phyloP scores from a whole-genome alignment of 2,888 invertebrate species.

The Thereva unica region DNA sequence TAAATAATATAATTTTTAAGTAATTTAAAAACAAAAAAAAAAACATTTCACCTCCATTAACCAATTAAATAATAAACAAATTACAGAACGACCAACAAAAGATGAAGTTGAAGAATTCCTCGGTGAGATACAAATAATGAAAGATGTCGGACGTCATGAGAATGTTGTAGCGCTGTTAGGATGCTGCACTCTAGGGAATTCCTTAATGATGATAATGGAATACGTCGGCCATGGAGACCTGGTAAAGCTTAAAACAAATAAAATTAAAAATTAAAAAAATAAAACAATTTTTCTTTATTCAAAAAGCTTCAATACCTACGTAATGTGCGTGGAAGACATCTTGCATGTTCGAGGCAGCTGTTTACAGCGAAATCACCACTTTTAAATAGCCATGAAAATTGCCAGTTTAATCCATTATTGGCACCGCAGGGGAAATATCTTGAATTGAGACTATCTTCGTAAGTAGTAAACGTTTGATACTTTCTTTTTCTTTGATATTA shows the following conservation, averaged over 20 bases:
- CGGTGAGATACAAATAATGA: conserved; percentile 77
- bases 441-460: conserved; percentile 51
- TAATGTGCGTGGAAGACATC: conserved; percentile 41
- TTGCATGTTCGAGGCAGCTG: conserved; percentile 22
- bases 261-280: not conserved
- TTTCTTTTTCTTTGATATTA: not conserved
- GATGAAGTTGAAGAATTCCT: conserved; percentile 72
- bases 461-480: conserved; percentile 25
- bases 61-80: conserved; percentile 13
- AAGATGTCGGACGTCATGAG: conserved; percentile 74
- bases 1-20: not conserved
- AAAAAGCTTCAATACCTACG: conserved; percentile 42
- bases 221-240: conserved; percentile 79
- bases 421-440: conserved; percentile 50
- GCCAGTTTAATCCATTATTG: not conserved
- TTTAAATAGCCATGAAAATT: not conserved
- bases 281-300: not conserved
- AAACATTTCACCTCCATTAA: conserved; percentile 17
- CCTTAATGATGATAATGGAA: conserved; percentile 76
- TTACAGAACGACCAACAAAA: conserved; percentile 62
- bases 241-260: conserved; percentile 50
- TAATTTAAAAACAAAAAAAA: not conserved
- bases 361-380: conserved; percentile 13
- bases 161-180: conserved; percentile 74
- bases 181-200: conserved; percentile 71